phyloP scores from a whole-genome alignment of 1,140 invertebrate genomes.

The Luehdorfia chinensis region DNA sequence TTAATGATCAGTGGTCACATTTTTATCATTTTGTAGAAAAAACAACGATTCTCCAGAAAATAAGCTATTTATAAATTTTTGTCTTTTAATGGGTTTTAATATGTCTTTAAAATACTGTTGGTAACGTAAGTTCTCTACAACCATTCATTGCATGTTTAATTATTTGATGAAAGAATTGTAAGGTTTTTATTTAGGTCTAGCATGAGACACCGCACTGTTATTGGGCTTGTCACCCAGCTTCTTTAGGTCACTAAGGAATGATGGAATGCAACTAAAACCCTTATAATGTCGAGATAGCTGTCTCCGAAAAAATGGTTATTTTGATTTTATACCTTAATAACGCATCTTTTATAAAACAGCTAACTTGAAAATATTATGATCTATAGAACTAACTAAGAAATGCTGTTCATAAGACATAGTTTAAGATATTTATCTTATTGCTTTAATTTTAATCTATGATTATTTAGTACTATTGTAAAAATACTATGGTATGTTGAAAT shows the following conservation, averaged over 20 bases:
- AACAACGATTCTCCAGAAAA: too few species aligned
- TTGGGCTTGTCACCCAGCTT: conserved; percentile 5
- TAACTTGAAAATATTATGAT: conserved; percentile 13
- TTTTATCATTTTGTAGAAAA: too few species aligned
- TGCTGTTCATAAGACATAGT: conserved; percentile 8
- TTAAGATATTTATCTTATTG: conserved; percentile 13
- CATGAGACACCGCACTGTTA: conserved; percentile 7
- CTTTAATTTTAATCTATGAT: conserved; percentile 16
- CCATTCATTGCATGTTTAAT: conserved; percentile 12
- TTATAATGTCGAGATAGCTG: conserved; percentile 6
- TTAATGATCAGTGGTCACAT: too few species aligned
- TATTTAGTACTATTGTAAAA: conserved; percentile 12
- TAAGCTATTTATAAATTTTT: too few species aligned
- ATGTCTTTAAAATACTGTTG: too few species aligned
- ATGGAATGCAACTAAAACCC: conserved; percentile 5
- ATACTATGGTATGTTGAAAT: conserved; percentile 8
- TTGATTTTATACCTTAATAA: too few species aligned
- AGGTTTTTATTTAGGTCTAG: conserved; percentile 8
- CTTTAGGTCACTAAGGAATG: conserved; percentile 7
- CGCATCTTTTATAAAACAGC: not conserved
- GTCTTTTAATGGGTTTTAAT: too few species aligned
- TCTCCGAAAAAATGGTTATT: not conserved
- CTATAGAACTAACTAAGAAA: not conserved
- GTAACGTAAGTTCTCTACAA: too few species aligned
- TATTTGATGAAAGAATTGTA: not conserved